Base-by-base conservation (phyloP, 1,140 invertebrate species). In the Diorhabda carinulata region DNA sequence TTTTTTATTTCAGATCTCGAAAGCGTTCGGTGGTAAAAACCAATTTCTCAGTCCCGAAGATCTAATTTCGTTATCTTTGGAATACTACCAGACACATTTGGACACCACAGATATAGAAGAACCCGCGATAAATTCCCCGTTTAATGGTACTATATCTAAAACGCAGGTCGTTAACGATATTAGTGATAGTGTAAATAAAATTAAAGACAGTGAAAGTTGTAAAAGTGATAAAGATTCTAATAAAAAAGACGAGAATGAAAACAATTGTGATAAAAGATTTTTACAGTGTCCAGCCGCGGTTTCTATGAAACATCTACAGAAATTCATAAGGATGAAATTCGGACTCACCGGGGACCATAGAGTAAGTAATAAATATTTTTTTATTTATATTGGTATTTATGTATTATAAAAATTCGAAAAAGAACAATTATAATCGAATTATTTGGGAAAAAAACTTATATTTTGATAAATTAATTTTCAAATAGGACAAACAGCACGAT, bases 51-150 rank as follows among this genome's bases (percentile, higher is more conserved):
- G 91, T 61, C 91, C 92, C 8, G 92, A 95, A 74, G 95, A 98
- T 81, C 88, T 89, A 4, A 94, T 98, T 76, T 96, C 93, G 42
- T 85, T 97, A 63, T 96, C 94, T 5, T 80, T 98, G 61, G 94
- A 97, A 81, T 81, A 73, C 74, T 80, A 78, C 66, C 73, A 76
- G 74, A 2, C 81, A 74, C 70, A 81, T 69, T 64, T 81, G 67
- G 79, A 81, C 66, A 68, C 57, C 9, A 78, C 67, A 2, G 56
- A 68, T 10, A 10, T 45, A 3, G 43, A 64, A 9, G 41, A 73
- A 6, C 47, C 58, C n/a, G 66, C 59, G 47, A 69, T 52, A 70
- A 42, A 10, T 25, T 41, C 57, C 3, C 41, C 25, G 6, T 43
- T 60, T 57, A 68, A 68, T 25, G 59, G 52, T 41, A 61, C 41